These are phyloP conservation scores for Pandemis corylana DNA, from an alignment of 2,888 invertebrate genomes.

Conservation along the genomic window DNA sequence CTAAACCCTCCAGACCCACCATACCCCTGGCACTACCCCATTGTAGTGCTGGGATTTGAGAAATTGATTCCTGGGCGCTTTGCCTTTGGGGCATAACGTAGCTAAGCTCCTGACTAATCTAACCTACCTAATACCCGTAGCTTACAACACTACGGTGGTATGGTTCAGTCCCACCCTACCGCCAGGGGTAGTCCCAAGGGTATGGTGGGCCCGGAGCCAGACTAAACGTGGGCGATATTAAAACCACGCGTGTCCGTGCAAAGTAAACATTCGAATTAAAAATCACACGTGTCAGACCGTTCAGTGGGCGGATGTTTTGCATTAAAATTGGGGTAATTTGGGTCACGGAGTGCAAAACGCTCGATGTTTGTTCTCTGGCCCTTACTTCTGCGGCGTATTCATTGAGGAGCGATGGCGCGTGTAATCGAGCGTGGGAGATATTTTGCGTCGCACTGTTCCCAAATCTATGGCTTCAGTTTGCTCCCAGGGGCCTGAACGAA, in stretches of 20 bases:
- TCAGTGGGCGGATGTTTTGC: slow-evolving; percentile 63
- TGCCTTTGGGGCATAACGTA: too few species aligned
- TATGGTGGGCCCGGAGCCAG: neutral
- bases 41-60: too few species aligned
- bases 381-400: neutral
- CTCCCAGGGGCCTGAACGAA: too few species aligned
- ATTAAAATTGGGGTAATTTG: slow-evolving; percentile 76
- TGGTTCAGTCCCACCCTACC: too few species aligned
- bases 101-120: too few species aligned
- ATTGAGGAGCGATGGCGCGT: neutral
- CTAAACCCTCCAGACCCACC: too few species aligned
- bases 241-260: neutral
- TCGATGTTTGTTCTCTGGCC: slow-evolving; percentile 53
- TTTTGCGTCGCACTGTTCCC: neutral
- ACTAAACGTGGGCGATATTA: neutral
- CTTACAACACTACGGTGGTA: too few species aligned
- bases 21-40: too few species aligned
- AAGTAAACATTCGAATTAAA: neutral
- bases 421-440: neutral
- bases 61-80: too few species aligned
- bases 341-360: slow-evolving; percentile 61
- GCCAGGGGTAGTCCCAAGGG: too few species aligned
- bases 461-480: neutral
- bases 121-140: too few species aligned
- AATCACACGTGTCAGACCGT: neutral